Conservation (phyloP, 2,797 vertebrate species). For the Mionectes olivaceus region DNA sequence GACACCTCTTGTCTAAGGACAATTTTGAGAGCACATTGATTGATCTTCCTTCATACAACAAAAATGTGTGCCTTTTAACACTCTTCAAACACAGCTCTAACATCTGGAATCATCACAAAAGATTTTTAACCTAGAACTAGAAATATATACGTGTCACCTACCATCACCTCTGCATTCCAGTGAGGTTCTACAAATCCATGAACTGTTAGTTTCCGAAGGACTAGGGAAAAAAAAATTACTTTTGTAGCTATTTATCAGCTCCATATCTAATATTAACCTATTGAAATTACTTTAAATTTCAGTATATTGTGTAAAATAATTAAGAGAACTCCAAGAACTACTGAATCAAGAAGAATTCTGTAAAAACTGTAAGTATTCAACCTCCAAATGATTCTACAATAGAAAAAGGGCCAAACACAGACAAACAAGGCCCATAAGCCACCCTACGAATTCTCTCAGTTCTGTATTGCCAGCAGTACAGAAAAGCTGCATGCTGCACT, state of each 20-base stretch:
- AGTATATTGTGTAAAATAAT: background rate
- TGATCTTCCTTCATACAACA: background rate
- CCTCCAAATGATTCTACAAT: background rate
- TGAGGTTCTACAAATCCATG: conserved; percentile 95
- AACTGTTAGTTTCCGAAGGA: conserved; percentile 94
- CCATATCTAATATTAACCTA: background rate
- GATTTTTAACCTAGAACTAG: background rate
- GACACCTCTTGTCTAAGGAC: background rate
- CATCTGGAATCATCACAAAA: background rate
- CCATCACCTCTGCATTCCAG: conserved; percentile 93
- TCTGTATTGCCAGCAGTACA: background rate
- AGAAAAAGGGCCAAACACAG: background rate
- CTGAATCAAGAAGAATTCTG: background rate
- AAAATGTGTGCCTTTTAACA: rapidly evolving
- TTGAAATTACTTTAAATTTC: background rate
- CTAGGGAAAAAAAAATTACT: conserved; percentile 70
- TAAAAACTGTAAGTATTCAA: background rate
- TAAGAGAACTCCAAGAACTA: background rate
- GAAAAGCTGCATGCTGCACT: rapidly evolving
- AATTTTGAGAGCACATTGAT: background rate
- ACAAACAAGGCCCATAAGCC: background rate
- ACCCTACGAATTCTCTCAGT: background rate
- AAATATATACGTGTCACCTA: conserved; percentile 76
- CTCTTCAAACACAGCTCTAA: background rate
- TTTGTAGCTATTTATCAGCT: background rate